Evolutionary conservation across 2,113 vertebrate genomes (phyloP).

Genomic region (Anser brachyrhynchus): DNA sequence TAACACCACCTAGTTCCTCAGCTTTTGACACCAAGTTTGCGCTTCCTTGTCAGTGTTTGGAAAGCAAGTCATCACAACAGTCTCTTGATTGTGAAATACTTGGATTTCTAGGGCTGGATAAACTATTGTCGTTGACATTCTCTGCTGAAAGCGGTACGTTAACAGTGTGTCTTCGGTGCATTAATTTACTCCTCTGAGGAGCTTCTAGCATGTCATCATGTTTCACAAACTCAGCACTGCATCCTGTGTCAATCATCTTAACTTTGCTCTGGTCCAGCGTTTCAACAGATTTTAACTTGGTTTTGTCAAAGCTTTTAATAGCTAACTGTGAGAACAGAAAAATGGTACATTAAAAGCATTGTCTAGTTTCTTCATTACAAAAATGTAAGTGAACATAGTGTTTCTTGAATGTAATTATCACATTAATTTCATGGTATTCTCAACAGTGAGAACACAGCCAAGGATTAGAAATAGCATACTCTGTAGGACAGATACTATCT

Average conservation of each 20-base stretch:
- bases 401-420: background rate
- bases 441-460: background rate
- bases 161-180: conserved; percentile 81
- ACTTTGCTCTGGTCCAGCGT: conserved; percentile 58
- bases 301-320: conserved; percentile 69
- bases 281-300: conserved; percentile 68
- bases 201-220: background rate
- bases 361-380: background rate
- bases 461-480: background rate
- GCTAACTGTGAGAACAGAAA: conserved; percentile 68
- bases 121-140: background rate
- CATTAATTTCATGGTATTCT: background rate
- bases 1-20: background rate
- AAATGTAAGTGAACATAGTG: background rate
- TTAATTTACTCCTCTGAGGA: conserved; percentile 15
- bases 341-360: background rate
- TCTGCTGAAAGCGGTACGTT: background rate
- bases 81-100: background rate
- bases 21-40: background rate
- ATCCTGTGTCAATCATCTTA: background rate
- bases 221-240: background rate
- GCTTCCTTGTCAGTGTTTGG: background rate
- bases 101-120: background rate
- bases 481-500: background rate
- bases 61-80: background rate